Evolutionary conservation across 1,140 invertebrate genomes (phyloP), one percentile per base, ranked within the genome.

Genomic region (Octopus sinensis): DNA sequence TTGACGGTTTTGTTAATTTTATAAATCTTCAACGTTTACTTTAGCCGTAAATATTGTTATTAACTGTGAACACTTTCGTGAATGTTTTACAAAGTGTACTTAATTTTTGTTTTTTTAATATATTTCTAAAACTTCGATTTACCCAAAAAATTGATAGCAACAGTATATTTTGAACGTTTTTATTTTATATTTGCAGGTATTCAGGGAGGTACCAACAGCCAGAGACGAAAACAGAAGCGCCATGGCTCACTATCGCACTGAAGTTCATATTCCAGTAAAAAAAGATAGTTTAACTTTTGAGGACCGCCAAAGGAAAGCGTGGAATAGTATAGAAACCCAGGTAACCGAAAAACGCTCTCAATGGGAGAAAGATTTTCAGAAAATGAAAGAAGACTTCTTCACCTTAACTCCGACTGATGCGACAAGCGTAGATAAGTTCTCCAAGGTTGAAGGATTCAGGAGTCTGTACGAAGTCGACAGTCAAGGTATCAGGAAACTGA

Each of bases 331-430:
- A 86, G 87, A 90, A 78, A 81, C 82, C 43, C 84, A 86, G 17
- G 89, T 90, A 87, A 86, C 88, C 53, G 84, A 87, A 79, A 82
- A 88, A 4, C 84, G 87, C 54, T 88, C 85, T 76, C 85, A 90
- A 83, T 91, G 89, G 89, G 88, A 88, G 76, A 85, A 88, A n/a
- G 89, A 91, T 81, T 89, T 91, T 80, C 88, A 88, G 43, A 84
- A 84, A 62, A 89, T 91, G 87, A 81, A 88, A 13, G 86, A 86
- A 23, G 89, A 91, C 78, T 91, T 91, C 84, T 90, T 90, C 80
- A 87, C 86, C 13, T 83, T 91, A 52, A 90, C 89, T 83, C 90
- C 90, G 4, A 82, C 85, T 6, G 88, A 88, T 76, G 85, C 82
- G 43, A 81, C 84, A 81, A 81, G 62, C 56, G 78, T 80, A 71